Percentiles rank a stretch among this genome's conserved stretches.
Conservation (phyloP, 1,140 invertebrate genomes). For the Cotesia chilonis region DNA sequence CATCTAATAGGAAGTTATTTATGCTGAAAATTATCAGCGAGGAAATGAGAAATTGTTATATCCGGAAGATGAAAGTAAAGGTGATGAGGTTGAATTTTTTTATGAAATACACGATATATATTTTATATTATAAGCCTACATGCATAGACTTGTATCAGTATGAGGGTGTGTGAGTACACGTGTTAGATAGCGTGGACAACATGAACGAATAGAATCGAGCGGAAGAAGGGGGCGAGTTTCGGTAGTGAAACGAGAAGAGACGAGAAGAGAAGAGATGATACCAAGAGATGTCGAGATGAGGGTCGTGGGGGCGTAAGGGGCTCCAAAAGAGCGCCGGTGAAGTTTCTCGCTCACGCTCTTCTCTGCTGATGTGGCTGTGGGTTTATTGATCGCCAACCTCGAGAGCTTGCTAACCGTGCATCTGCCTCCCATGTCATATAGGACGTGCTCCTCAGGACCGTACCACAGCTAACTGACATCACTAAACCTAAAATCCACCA, state of each 20-base stretch:
- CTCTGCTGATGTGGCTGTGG: conserved; percentile 12
- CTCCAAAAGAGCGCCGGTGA: conserved; percentile 18
- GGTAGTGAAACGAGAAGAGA: conserved; percentile 6
- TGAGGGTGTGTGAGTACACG: conserved; percentile 7
- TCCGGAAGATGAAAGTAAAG: too few relatives aligned
- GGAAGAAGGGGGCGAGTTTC: conserved; percentile 11
- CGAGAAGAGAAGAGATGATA: conserved; percentile 8
- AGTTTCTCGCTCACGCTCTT: conserved; percentile 22
- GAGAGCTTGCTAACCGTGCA: conserved; percentile 37
- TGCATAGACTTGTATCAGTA: not conserved
- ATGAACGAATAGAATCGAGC: not conserved
- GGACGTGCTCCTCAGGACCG: conserved; percentile 33
- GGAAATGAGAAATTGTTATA: too few relatives aligned
- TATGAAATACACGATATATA: too few relatives aligned
- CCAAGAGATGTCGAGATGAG: not conserved
- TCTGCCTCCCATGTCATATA: conserved; percentile 38
- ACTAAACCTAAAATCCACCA: not conserved
- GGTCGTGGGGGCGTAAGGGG: conserved; percentile 1
- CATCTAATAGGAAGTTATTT: too few relatives aligned
- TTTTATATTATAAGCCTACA: not conserved
- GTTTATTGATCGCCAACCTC: conserved; percentile 38
- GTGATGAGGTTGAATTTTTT: too few relatives aligned
- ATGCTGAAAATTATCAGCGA: too few relatives aligned
- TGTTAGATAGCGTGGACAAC: conserved; percentile 11
- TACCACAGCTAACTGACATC: conserved; percentile 16